Conservation (phyloP, 2,888 invertebrate genomes). For the Drosophila kuntzei region DNA sequence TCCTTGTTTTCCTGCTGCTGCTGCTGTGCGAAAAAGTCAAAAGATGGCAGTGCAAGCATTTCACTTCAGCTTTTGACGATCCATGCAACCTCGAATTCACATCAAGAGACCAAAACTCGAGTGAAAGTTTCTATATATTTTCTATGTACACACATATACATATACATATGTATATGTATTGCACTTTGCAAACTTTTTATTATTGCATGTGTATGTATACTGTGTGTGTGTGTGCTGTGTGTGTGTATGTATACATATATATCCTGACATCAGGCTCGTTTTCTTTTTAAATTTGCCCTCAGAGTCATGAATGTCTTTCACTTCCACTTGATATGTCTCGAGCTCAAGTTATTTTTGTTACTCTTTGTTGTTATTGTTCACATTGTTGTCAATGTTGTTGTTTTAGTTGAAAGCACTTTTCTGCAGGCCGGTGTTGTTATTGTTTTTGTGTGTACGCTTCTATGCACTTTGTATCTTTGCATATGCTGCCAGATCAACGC, state of each 20-base stretch:
- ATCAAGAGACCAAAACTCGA: constrained; percentile 47
- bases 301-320: constrained; percentile 42
- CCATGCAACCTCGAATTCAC: constrained; percentile 57
- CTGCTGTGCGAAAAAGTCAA: constrained; percentile 50
- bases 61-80: constrained; percentile 34
- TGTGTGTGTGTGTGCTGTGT: not conserved
- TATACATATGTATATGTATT: constrained; percentile 13
- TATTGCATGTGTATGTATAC: not conserved
- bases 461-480: constrained; percentile 16
- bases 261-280: constrained; percentile 2
- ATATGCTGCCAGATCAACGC: constrained; percentile 34
- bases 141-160: constrained; percentile 16
- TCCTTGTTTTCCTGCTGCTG: constrained; percentile 21
- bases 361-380: not conserved
- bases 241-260: not conserved
- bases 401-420: constrained; percentile 18
- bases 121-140: constrained; percentile 50
- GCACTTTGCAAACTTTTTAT: constrained; percentile 37
- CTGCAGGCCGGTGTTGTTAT: constrained; percentile 4
- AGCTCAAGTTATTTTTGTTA: constrained; percentile 13
- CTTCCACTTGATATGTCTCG: constrained; percentile 36
- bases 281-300: constrained; percentile 17
- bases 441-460: not conserved
- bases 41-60: constrained; percentile 57
- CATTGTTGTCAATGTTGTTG: constrained; percentile 15